Evolutionary conservation across 2,888 invertebrate genomes (phyloP).

Genomic region (Prenolepis imparis): DNA sequence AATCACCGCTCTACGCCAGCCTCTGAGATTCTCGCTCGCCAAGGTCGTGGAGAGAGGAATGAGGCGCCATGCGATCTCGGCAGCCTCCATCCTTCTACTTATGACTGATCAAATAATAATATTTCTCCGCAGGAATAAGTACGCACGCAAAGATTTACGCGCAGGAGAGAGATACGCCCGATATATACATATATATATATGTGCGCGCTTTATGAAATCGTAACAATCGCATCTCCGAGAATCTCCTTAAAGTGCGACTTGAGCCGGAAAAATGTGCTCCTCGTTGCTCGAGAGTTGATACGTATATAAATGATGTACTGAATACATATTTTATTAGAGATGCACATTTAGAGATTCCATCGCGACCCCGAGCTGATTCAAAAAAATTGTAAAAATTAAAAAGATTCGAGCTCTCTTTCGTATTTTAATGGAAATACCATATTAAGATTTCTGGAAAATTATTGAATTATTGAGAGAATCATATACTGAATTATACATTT

Average conservation of each 20-base stretch:
- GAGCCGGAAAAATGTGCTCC: background rate
- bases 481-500: background rate
- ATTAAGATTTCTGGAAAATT: background rate
- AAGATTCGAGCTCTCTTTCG: background rate
- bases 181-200: conserved; percentile 47
- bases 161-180: conserved; percentile 62
- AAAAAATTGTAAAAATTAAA: background rate
- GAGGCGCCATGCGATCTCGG: conserved; percentile 67
- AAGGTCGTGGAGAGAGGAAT: conserved; percentile 69
- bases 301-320: background rate
- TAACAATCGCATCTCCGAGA: conserved; percentile 56
- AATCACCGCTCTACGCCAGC: conserved; percentile 73
- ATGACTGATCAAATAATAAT: conserved; percentile 72
- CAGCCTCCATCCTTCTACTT: conserved; percentile 50
- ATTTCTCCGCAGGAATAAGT: conserved; percentile 65
- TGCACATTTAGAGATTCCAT: background rate
- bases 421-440: background rate
- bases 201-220: conserved; percentile 47
- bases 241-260: conserved; percentile 32
- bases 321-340: background rate
- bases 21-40: conserved; percentile 60
- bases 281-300: background rate
- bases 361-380: background rate
- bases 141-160: conserved; percentile 63
- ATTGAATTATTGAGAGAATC: background rate